phyloP scores from a whole-genome alignment of 2,888 invertebrate genomes.

The Erpobdella octoculata region DNA sequence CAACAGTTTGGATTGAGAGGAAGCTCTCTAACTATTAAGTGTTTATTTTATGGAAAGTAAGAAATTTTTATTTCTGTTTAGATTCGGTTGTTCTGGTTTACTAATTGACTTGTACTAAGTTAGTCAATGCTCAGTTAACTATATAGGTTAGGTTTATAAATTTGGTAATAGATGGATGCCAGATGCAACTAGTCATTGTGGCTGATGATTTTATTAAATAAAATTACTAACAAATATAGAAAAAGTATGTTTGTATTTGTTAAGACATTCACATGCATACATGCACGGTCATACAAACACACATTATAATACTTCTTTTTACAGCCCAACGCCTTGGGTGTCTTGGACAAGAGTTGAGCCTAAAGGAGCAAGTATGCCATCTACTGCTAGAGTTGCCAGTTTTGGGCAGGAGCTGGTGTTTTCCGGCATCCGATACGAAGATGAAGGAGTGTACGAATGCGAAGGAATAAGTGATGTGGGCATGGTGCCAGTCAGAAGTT shows the following conservation, averaged over 20 bases:
- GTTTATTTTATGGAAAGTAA: conserved; percentile 93
- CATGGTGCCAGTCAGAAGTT: conserved; percentile 45
- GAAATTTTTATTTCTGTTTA: conserved; percentile 52
- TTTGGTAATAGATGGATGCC: no score
- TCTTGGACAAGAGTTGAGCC: conserved; percentile 79
- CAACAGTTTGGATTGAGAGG: conserved; percentile 70
- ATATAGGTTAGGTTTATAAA: no score
- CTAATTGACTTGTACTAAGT: no score
- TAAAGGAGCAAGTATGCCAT: conserved; percentile 54
- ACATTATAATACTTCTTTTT: no score
- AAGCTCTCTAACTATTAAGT: conserved; percentile 75
- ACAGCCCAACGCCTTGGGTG: conserved; percentile 85
- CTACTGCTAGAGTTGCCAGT: conserved; percentile 61
- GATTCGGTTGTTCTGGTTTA: no score
- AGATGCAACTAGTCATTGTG: no score
- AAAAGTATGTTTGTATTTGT: not conserved
- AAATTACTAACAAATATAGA: no score
- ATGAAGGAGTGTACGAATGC: conserved; percentile 85
- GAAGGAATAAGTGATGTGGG: conserved; percentile 52
- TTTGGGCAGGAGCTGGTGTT: conserved; percentile 79
- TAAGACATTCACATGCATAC: not conserved
- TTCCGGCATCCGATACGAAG: conserved; percentile 56
- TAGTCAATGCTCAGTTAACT: no score
- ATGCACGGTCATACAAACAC: no score
- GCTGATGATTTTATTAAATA: no score